phyloP scores from a whole-genome alignment of 2,888 invertebrate species.

The Pyrocoelia pectoralis region DNA sequence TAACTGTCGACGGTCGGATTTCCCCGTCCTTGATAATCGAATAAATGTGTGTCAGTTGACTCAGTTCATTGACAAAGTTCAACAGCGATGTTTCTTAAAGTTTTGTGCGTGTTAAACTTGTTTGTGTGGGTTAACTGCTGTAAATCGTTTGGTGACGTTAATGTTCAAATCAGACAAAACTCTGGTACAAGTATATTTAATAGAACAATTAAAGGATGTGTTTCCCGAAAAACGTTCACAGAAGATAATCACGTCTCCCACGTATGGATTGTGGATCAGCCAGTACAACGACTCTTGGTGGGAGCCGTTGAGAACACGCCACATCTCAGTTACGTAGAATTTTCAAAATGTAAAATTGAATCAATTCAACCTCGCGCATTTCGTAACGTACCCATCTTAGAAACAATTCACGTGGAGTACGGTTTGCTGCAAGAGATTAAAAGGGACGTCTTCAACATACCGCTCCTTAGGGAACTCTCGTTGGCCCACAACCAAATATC shows the following conservation, averaged over 20 bases:
- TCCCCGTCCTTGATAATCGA: too few species aligned
- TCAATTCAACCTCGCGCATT: conserved; percentile 7
- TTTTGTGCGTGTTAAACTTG: too few species aligned
- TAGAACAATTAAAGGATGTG: not conserved
- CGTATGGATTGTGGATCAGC: not conserved
- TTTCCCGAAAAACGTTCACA: not conserved
- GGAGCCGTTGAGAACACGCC: conserved; percentile 10
- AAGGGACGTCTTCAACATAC: conserved; percentile 8
- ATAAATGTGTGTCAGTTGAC: too few species aligned
- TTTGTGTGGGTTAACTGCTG: too few species aligned
- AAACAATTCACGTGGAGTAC: not conserved
- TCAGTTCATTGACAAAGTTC: too few species aligned
- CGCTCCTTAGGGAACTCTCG: not conserved
- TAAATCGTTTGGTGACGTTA: too few species aligned
- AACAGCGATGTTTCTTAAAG: too few species aligned
- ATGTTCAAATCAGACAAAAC: too few species aligned
- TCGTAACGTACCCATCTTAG: conserved; percentile 5
- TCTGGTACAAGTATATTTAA: not conserved
- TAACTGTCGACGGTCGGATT: too few species aligned
- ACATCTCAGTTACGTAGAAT: not conserved
- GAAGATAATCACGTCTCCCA: not conserved
- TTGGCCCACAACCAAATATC: conserved; percentile 13
- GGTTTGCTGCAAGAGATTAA: not conserved
- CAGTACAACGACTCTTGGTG: not conserved
- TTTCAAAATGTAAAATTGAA: not conserved